Conservation (phyloP, 2,888 invertebrate species). For the Drosophila mimetica region DNA sequence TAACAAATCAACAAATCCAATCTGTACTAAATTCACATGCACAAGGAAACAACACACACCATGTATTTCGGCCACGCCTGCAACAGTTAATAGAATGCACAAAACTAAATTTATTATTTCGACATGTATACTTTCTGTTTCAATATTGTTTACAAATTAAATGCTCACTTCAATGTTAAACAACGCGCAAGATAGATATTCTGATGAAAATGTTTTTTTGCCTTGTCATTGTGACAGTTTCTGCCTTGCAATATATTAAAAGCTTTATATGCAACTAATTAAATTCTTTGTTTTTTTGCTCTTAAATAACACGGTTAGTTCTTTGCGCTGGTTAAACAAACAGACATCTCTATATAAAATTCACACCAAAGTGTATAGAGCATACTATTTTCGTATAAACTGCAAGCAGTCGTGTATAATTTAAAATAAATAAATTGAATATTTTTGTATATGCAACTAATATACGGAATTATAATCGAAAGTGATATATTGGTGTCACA, state of each 20-base stretch:
- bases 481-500: neutral
- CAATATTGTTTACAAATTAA: slow-evolving; percentile 19
- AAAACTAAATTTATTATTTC: slow-evolving; percentile 41
- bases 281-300: neutral
- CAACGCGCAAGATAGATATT: neutral
- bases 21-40: slow-evolving; percentile 29
- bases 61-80: slow-evolving; percentile 26
- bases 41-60: slow-evolving; percentile 9
- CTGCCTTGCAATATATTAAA: slow-evolving; percentile 6
- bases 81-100: slow-evolving; percentile 58
- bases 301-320: slow-evolving; percentile 11
- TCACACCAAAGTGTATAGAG: slow-evolving; percentile 8
- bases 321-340: neutral
- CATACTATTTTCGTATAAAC: slow-evolving; percentile 10
- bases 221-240: neutral
- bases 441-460: slow-evolving; percentile 6
- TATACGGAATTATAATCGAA: neutral
- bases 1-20: slow-evolving; percentile 75
- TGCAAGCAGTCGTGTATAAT: slow-evolving; percentile 13
- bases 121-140: slow-evolving; percentile 26
- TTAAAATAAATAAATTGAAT: neutral
- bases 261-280: slow-evolving; percentile 22
- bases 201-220: neutral
- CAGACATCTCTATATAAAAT: neutral
- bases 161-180: neutral